Conservation (phyloP, 2,888 invertebrate species). For the Parnassius orleans region DNA sequence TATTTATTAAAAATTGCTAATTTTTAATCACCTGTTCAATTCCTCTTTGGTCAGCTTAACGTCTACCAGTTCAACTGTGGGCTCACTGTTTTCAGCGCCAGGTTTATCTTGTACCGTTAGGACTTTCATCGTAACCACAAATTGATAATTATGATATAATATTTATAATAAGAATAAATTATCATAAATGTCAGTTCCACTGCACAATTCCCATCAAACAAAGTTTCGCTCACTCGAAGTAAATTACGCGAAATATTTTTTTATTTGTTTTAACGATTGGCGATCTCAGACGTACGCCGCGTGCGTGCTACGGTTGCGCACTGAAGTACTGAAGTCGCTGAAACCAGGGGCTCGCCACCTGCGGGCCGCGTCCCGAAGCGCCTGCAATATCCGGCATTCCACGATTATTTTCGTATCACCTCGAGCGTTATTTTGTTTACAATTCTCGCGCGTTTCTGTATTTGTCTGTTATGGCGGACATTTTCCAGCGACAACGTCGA, state of each 20-base stretch:
- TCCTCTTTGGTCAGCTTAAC: constrained; percentile 64
- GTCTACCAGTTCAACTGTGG: constrained; percentile 53
- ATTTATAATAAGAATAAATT: background rate
- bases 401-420: constrained; percentile 60
- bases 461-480: constrained; percentile 24
- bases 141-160: background rate
- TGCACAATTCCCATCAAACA: constrained; percentile 4
- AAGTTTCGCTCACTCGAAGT: constrained; percentile 19
- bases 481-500: constrained; percentile 5
- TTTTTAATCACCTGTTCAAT: constrained; percentile 58
- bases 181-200: constrained; percentile 4
- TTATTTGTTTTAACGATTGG: background rate
- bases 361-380: constrained; percentile 33
- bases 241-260: constrained; percentile 30
- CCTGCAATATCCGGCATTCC: constrained; percentile 78
- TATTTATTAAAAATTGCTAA: background rate
- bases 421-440: constrained; percentile 74
- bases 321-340: constrained; percentile 38
- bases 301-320: constrained; percentile 38
- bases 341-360: constrained; percentile 27
- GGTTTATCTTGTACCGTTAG: constrained; percentile 61
- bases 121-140: constrained; percentile 59
- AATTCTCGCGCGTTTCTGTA: constrained; percentile 31
- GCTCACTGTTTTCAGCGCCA: constrained; percentile 63
- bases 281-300: constrained; percentile 30